phyloP scores from a whole-genome alignment of 2,888 invertebrate species.

The Bhutanitis thaidina region DNA sequence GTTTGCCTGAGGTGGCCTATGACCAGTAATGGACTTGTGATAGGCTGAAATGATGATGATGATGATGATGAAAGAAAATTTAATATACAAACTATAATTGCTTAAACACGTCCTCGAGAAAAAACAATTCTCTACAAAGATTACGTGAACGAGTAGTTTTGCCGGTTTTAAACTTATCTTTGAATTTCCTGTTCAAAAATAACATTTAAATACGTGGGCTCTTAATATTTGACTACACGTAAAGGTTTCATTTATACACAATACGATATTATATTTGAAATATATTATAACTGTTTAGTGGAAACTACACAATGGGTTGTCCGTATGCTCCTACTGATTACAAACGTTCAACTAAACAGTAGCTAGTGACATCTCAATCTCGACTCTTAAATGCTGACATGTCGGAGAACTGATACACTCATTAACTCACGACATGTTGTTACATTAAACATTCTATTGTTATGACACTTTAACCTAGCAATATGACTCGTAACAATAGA shows the following conservation, averaged over 20 bases:
- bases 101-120: conserved; percentile 3
- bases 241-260: conserved; percentile 12
- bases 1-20: too few relatives aligned
- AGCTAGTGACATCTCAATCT: conserved; percentile 13
- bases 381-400: conserved; percentile 42
- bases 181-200: conserved; percentile 18
- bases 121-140: conserved; percentile 20
- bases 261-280: conserved; percentile 12
- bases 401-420: conserved; percentile 13
- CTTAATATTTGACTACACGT: conserved; percentile 11
- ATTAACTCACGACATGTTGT: too few relatives aligned
- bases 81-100: too few relatives aligned
- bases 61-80: too few relatives aligned
- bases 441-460: too few relatives aligned
- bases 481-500: too few relatives aligned
- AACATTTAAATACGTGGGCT: conserved; percentile 16
- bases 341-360: conserved; percentile 13
- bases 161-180: conserved; percentile 4
- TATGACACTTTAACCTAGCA: too few relatives aligned
- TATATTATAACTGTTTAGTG: conserved; percentile 6
- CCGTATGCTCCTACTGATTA: conserved; percentile 1
- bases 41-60: too few relatives aligned
- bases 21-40: too few relatives aligned
- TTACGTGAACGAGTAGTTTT: conserved; percentile 14
- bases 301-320: conserved; percentile 8